Base-by-base conservation (phyloP, 2,888 invertebrate species). In the Hypomecis punctinalis region DNA sequence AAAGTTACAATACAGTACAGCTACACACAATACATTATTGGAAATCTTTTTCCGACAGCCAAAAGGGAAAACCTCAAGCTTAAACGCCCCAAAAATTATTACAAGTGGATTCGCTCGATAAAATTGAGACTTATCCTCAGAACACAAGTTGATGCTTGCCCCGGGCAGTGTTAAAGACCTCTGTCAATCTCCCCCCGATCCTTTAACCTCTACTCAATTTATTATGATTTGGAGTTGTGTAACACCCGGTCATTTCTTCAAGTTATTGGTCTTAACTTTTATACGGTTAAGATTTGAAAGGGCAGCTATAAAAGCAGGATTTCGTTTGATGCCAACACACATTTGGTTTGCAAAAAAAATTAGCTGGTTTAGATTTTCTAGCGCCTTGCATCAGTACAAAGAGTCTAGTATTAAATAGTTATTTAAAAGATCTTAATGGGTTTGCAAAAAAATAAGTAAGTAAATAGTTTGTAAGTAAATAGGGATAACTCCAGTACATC, bases 131-230 rank as follows among this genome's bases (percentile, higher is more conserved):
- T 82, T 81, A 82, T 81, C 78, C 81, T 76, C 79, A 69, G 78
- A 82, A 84, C 81, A 82, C 81, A 84, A 85, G 81, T 81, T 80
- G 79, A 81, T 81, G 81, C 76, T 75, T 76, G 77, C 79, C 83
- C 78, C 70, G 73, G 81, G 79, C 82, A 79, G 79, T 79, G 83
- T 79, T 84, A 82, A 86, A 83, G 82, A 82, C 84, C 85, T 79
- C 81, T 86, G 89, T 88, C 88, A 88, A 88, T 89, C 86, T 83
- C 75, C 69, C 69, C 72, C 80, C 82, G 82, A 87, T 85, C 87
- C 85, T 75, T 80, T 84, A 85, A 85, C 86, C 85, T 84, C 77
- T 73, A 77, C 81, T 83, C 84, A 86, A 89, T 89, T 88, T 89
- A 85, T 88, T 88, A 88, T 88, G 86, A 86, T 85, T 74, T 68